Base-by-base conservation (phyloP, 2,888 invertebrate genomes). In the Agrilus mali region DNA sequence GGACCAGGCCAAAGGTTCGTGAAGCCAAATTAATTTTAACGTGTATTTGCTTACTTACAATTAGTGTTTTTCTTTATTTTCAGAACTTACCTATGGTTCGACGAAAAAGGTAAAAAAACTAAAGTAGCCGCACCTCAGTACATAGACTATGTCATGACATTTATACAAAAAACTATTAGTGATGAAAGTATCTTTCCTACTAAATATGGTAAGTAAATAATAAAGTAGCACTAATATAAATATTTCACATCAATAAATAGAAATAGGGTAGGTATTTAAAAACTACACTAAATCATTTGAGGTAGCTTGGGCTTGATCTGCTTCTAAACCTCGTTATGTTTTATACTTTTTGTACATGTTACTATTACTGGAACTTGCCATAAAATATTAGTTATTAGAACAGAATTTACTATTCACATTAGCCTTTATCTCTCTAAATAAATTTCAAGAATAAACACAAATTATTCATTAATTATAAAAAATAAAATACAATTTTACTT, bases 81-180 rank as follows among this genome's bases (percentile, higher is more conserved):
- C 64, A 94, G 95, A 76, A 84, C 86, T 66, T 96, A 95, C 78
- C 81, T 89, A 61, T 97, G 96, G 96, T 86, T 90, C 73, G 96
- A 97, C 73, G 96, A 96, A 70, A 94, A 94, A 73, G 95, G 96
- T 58, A 96, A 96, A 76, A 96, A 96, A 75, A 86, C 86, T 55
- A 87, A 93, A 70, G 87, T 95, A 61, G 88, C 95, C 54, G 95
- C 96, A 58, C 94, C 95, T 59, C 95, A 96, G 72, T 97, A 96
- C 72, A 88, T 96, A 70, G 96, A 97, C 75, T 94, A 93, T 74
- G 95, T 95, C 65, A 96, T 96, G 92, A 93, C 95, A 52, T 93
- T 86, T 75, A 92, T 90, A 59, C 94, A 96, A 72, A 92, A 92
- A 74, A 93, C 90, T 56, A 86, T 96, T 72, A 88, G 87, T 70